Conservation (phyloP, 1,140 invertebrate genomes). For the Bombus consobrinus region DNA sequence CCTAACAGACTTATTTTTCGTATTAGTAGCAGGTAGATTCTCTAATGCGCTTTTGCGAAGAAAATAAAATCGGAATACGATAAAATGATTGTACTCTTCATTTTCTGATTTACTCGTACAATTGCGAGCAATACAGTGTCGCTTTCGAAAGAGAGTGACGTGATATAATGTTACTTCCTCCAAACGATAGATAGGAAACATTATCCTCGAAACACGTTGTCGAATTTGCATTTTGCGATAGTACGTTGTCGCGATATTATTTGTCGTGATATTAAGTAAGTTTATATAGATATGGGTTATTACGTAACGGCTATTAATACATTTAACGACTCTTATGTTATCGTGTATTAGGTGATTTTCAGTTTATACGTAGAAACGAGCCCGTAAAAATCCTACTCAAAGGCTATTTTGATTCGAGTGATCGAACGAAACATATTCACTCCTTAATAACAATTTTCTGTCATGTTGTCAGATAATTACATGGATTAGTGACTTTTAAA, state of each 20-base stretch:
- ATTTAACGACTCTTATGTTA: slow-evolving; percentile 62
- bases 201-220: slow-evolving; percentile 6
- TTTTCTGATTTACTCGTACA: neutral
- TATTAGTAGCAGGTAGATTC: neutral
- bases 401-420: neutral
- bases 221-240: slow-evolving; percentile 40
- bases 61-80: neutral
- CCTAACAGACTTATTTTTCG: too few relatives aligned
- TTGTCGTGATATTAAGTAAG: slow-evolving; percentile 47
- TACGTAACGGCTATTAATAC: slow-evolving; percentile 63
- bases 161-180: neutral
- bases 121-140: neutral
- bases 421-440: neutral
- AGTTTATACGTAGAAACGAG: slow-evolving; percentile 21
- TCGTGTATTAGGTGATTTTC: slow-evolving; percentile 58
- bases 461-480: too few relatives aligned
- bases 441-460: neutral
- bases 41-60: fast-evolving
- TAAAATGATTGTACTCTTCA: neutral
- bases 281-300: slow-evolving; percentile 56
- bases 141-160: neutral
- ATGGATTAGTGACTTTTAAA: too few relatives aligned
- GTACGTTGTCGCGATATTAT: slow-evolving; percentile 40
- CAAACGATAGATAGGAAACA: neutral
- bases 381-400: too few relatives aligned